Evolutionary conservation across 1,140 invertebrate species (phyloP).

Genomic region (Cecropterus lyciades): DNA sequence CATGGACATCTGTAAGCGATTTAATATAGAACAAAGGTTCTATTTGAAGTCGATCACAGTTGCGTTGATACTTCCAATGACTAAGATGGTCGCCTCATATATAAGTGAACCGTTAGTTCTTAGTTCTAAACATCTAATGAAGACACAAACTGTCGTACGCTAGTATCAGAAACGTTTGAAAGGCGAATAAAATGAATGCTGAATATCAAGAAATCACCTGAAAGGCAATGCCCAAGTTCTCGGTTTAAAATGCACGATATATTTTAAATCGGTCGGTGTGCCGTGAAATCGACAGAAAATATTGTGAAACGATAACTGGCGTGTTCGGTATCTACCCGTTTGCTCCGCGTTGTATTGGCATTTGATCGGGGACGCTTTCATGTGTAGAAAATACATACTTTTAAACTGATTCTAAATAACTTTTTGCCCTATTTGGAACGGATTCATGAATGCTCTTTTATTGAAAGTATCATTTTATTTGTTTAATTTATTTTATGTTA

Average conservation of each 20-base stretch:
- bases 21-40: too few relatives aligned
- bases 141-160: too few relatives aligned
- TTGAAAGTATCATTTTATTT: too few relatives aligned
- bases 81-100: too few relatives aligned
- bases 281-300: neutral
- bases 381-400: neutral
- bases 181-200: slow-evolving; percentile 20
- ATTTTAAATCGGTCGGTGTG: slow-evolving; percentile 4
- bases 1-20: too few relatives aligned
- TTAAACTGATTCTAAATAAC: neutral
- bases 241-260: neutral
- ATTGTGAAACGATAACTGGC: slow-evolving; percentile 2
- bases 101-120: too few relatives aligned
- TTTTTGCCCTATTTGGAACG: neutral
- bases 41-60: too few relatives aligned
- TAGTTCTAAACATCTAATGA: too few relatives aligned
- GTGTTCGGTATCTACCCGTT: neutral
- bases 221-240: neutral
- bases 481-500: too few relatives aligned
- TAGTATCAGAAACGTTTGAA: neutral
- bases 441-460: neutral
- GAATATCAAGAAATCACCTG: slow-evolving; percentile 3
- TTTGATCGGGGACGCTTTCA: neutral
- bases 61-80: too few relatives aligned
- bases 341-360: neutral